A percentile compares a stretch with the other conserved stretches of the same genome.
phyloP scores from a whole-genome alignment of 2,113 vertebrate genomes.

The Callocephalon fimbriatum region DNA sequence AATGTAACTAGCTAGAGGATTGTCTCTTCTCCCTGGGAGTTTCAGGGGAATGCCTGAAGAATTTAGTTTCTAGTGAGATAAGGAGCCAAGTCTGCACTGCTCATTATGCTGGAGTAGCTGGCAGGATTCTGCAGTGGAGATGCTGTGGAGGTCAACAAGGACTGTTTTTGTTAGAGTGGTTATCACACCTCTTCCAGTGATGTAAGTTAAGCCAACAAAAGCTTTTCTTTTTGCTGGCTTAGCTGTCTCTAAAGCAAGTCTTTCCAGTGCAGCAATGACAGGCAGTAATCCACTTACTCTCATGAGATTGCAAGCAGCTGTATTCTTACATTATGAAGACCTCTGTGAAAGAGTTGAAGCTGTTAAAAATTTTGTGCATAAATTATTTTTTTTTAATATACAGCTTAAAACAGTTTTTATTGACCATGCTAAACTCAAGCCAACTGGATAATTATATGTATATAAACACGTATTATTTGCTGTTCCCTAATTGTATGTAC shows the following conservation, averaged over 20 bases:
- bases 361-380: background rate
- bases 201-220: background rate
- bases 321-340: background rate
- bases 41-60: background rate
- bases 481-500: background rate
- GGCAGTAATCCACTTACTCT: background rate
- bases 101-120: background rate
- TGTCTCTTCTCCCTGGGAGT: background rate
- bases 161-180: background rate
- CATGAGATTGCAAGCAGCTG: background rate
- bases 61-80: background rate
- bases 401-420: background rate
- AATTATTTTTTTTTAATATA: background rate
- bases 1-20: background rate
- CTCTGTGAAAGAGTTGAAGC: background rate
- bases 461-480: background rate
- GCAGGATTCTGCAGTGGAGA: background rate
- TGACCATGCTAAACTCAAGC: background rate
- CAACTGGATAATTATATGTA: background rate
- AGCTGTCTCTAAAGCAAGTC: background rate
- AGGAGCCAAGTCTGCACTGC: background rate
- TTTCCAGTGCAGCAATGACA: background rate
- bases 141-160: background rate
- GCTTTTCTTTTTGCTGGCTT: background rate
- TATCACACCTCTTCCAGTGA: constrained; percentile 3